Evolutionary conservation across 30 jellyfish, hydroid and myxozoan species (phyloP), one percentile per base, ranked within the genome.

Genomic region (Nemopilema nomurai): DNA sequence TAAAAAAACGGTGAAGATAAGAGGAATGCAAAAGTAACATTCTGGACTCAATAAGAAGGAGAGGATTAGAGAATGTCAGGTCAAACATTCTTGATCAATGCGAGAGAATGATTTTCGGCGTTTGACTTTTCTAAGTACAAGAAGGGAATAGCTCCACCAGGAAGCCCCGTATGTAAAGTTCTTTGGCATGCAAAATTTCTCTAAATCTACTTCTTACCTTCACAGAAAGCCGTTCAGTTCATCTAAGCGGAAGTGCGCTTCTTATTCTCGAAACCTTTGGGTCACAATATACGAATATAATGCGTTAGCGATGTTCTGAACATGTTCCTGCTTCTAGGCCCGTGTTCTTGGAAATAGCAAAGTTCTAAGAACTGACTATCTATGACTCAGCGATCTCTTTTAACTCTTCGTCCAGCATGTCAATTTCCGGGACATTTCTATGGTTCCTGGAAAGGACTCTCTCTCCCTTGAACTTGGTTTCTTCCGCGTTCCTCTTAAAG

Each of bases 391-490:
- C 75, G 21, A 87, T 77, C 63, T 87, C 90, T 20, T 74, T 63
- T 29, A 87, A 81, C 33, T 87, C 96, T 16, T 91, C 98, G 25
- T 78, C 96, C 22, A 84, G 67, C 80, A 50, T 63, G 33, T 81
- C 96, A n/a, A 80, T 90, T 81, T 92, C 95, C 27, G 95, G 92
- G 1, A 92, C 96, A 50, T 92, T 91, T 65, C 98, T 82, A 72
- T 92, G 98, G 67, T 75, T 82, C 71, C 98, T 72, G 22, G 98
- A 87, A 18, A 92, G 89, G 87, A 69, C 76, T 21, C 52, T 74
- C 74, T 92, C 98, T 19, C 98, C 98, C 62, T 86, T 85, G 71
- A 73, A 74, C 50, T 81, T 76, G 64, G 23, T 71, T 50, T 87
- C 97, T 50, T 87, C 97, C 24, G 95, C 91, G 49, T 92, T 92